Evolutionary conservation across 2,888 invertebrate species (phyloP), one percentile per base, ranked within the genome.

Genomic region (Pilophorus perplexus): DNA sequence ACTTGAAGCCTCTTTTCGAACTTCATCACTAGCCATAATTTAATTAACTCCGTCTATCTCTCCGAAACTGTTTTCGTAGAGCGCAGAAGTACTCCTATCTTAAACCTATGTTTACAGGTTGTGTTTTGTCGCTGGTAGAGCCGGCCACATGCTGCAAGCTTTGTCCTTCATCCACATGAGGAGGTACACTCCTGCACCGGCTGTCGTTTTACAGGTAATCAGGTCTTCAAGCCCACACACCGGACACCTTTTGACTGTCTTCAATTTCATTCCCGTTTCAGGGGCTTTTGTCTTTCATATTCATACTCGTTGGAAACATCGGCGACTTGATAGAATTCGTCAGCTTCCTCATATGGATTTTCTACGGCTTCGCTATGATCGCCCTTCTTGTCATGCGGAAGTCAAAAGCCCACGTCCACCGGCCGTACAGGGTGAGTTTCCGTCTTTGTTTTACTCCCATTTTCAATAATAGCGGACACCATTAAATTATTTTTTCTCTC

Each of bases 321-420:
- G 80, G 82, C 54, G 83, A 84, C 1, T 80, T 93, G 12, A 92
- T 93, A 71, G 88, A 90, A 73, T 90, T 92, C 75, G 89, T 90
- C 44, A 90, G 90, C 76, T 92, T 92, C 80, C 83, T 91, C 69
- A 86, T 90, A 20, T 93, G 92, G 92, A 83, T 90, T 68, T 90
- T 90, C 78, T 93, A 92, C 76, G 92, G 90, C 0, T 77, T 85
- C 0, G 89, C 90, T 0, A 89, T 92, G 87, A 81, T 88, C 0
- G 85, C 90, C 0, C 78, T 93, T 16, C 76, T 93, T 33, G 82
- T 90, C 0, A 78, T 93, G 73, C 77, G 92, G 50, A 84, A 77
- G 73, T 90, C 88, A 0, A 85, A 84, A 74, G 83, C 85, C 3
- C 77, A 86, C 67, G 83, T 81, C 22, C 81, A 80, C 0, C 80